Base-by-base conservation (phyloP, 2,113 vertebrate genomes). In the Penelope pileata region DNA sequence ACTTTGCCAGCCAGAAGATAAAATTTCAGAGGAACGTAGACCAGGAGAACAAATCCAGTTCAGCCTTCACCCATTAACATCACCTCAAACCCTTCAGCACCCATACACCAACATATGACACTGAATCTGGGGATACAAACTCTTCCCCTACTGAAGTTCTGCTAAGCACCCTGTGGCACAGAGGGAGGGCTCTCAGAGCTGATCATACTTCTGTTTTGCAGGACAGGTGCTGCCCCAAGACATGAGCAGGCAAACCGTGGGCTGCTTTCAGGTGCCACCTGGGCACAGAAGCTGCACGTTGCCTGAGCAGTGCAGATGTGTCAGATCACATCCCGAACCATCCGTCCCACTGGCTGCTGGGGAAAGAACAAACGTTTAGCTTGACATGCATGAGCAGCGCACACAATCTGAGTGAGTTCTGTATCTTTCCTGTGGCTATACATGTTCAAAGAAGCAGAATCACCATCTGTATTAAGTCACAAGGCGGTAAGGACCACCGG, bases 281-380 rank as follows among this genome's bases (percentile, higher is more conserved):
- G 23, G 13, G n/a, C 60, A 54, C 27, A 21, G n/a, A 38, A 11
- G 42, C 24, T 26, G 7, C 8, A 2, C 1, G 6, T 21, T 26
- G 12, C 15, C 9, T 1, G 0, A 48, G 40, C 3, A 3, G 36
- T 3, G 9, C 16, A 43, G 24, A 50, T 0, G 1, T 16, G 13
- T 19, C 42, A 10, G 40, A 24, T 10, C 29, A 30, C 27, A 13
- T 14, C 4, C 11, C 21, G 42, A 69, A 22, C 45, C 30, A 18
- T 19, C 36, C 23, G 19, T 8, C 50, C 56, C 45, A 6, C 34
- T 32, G 24, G 16, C 40, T 32, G 22, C 23, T 13, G 43, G 8
- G n/a, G 26, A 9, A 40, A 0, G 1, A 73, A 16, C 30, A 74
- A 64, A 56, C 12, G 5, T 4, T 17, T 16, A 15, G 4, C 32